A percentile compares a stretch with the other conserved stretches of the same genome.
Evolutionary conservation across 1,140 invertebrate genomes (phyloP).

Genomic region (Drosophila tsacasi): DNA sequence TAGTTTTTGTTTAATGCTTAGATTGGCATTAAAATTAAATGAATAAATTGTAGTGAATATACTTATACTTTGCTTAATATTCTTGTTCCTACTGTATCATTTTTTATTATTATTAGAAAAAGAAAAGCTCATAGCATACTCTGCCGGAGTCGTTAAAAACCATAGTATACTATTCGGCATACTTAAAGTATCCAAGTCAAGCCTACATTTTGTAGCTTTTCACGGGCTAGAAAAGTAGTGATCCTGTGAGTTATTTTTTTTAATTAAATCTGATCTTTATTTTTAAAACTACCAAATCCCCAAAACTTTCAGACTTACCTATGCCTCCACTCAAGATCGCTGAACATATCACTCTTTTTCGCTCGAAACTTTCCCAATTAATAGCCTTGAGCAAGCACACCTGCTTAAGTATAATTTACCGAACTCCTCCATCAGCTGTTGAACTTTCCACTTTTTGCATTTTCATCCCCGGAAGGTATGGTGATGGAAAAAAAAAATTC

Average conservation of each 20-base stretch:
- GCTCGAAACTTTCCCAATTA: background rate
- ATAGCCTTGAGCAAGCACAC: constrained; percentile 19
- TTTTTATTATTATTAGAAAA: too few species aligned
- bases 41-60: too few species aligned
- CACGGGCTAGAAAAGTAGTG: background rate
- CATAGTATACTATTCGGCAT: background rate
- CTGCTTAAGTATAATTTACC: constrained; percentile 19
- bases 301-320: background rate
- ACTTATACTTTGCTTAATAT: too few species aligned
- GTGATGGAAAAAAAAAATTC: constrained; percentile 32
- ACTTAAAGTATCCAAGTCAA: background rate
- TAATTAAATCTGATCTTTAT: background rate
- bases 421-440: constrained; percentile 37
- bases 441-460: constrained; percentile 35
- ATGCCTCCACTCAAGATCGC: background rate
- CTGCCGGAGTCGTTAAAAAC: background rate
- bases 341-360: background rate
- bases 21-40: background rate
- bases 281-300: background rate
- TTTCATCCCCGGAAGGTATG: constrained; percentile 18
- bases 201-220: background rate
- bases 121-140: too few species aligned
- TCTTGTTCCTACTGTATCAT: too few species aligned
- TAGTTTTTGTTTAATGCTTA: background rate
- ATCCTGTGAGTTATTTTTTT: too few species aligned